Evolutionary conservation across 2,113 vertebrate genomes (phyloP), one percentile per base, ranked within the genome.

Genomic region (Sceloporus tristichus): DNA sequence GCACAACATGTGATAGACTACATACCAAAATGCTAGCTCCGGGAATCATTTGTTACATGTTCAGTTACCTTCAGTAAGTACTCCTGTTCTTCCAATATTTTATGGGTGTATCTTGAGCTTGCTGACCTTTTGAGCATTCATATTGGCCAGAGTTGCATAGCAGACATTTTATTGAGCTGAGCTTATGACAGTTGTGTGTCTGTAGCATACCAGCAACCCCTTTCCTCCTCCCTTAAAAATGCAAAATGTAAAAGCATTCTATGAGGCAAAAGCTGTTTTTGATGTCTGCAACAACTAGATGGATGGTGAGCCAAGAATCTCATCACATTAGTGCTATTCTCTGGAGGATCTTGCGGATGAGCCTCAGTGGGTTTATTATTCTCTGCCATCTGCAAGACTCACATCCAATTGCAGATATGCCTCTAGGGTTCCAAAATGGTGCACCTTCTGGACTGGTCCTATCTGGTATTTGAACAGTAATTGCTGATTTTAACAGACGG

Each of bases 401-500:
- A 10, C 1, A 53, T 59, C 85, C 68, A 1, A 0, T 90, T 1
- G 62, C 34, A 21, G 48, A 59, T 0, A 66, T 91, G 18, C 9
- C 87, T 11, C 48, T 53, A 87, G 85, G 38, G n/a, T 9, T 88
- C 21, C 73, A 78, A 86, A 85, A 74, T 27, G 14, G 75, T 85
- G 48, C 54, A 78, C 40, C 23, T 74, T 91, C 81, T 83, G 62
- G 40, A 68, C 83, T 90, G 82, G 83, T 91, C 88, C 11, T 42
- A 2, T 65, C 80, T 91, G 0, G 1, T 80, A 75, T 59, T 83
- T 87, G 86, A 90, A 85, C 54, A 90, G 66, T 40, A 90, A 53
- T 81, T 89, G 75, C 86, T 73, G 29, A 2, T 71, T 82, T 75
- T 76, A 86, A 92, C 66, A 92, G 83, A 65, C 34, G 66, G 29